Base-by-base conservation (phyloP, 2,888 invertebrate genomes). In the Cordilura impudica region DNA sequence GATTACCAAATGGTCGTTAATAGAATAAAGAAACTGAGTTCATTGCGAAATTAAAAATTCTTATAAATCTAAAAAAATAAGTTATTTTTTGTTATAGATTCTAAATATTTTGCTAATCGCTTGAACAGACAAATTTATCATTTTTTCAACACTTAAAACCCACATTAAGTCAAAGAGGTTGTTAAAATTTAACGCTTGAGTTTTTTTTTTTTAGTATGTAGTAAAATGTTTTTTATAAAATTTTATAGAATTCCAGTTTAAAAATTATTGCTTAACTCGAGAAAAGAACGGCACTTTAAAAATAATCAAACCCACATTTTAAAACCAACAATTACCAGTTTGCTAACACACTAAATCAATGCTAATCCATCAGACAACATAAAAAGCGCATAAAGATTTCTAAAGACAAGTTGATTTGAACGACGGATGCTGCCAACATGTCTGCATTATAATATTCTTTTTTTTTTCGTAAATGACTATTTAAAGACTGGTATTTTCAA, bases 371-470 rank as follows among this genome's bases (percentile, higher is more conserved):
- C 12, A 23, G 29, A 60, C 18, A 58, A 51, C 21, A 47, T 19
- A 2, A 4, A 60, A 49, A 69, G 49, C 4, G 10, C 18, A 45
- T 8, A 21, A 14, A 45, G 21, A 51, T 49, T 39, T 60, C n/a
- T n/a, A 39, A 39, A 39, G n/a, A 43, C 60, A 35, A 61, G 54
- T 45, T 61, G 61, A 61, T 61, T 29, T 29, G n/a, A 70, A 69
- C 49, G 51, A 23, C 78, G 74, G 74, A 78, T 78, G 78, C 74
- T 78, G 74, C 74, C 78, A 74, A 74, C 74, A 78, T 76, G 75
- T 76, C 75, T 76, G 75, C 69, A 31, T 26, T 6, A 60, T 51
- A 63, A 56, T 23, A 45, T 56, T 45, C 35, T 23, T 56, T 43
- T 31, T 53, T 21, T 53, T 4, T 21, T 21, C 21, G 19, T 14